Evolutionary conservation across 2,888 invertebrate genomes (phyloP).

Genomic region (Synanthedon tipuliformis): DNA sequence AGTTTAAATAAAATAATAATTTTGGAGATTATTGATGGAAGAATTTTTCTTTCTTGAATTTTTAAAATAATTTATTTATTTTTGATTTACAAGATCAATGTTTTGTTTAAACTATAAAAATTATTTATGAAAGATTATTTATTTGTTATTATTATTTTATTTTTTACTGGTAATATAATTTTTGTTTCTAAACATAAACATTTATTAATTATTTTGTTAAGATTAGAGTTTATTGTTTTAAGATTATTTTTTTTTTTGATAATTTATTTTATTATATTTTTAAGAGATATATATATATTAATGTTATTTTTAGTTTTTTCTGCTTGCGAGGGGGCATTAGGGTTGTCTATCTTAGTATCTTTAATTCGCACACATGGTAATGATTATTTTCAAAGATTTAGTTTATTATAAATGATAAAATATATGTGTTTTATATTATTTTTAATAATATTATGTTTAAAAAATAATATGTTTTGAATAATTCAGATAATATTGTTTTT

Average conservation of each 20-base stretch:
- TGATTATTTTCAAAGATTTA: slow-evolving; percentile 74
- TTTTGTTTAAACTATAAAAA: slow-evolving; percentile 76
- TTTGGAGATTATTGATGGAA: slow-evolving; percentile 76
- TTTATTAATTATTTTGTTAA: slow-evolving; percentile 71
- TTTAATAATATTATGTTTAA: slow-evolving; percentile 64
- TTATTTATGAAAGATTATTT: slow-evolving; percentile 59
- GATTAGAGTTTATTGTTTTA: slow-evolving; percentile 72
- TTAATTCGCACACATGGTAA: slow-evolving; percentile 73
- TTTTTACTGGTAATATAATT: slow-evolving; percentile 59
- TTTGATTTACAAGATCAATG: slow-evolving; percentile 78
- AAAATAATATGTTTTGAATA: slow-evolving; percentile 62
- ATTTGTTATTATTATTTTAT: slow-evolving; percentile 53
- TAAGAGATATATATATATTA: slow-evolving; percentile 66
- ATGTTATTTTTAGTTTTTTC: slow-evolving; percentile 73
- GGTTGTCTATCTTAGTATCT: slow-evolving; percentile 71
- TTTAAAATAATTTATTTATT: slow-evolving; percentile 69
- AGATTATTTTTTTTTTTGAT: slow-evolving; percentile 64
- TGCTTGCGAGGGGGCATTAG: slow-evolving; percentile 75
- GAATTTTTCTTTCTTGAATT: slow-evolving; percentile 68
- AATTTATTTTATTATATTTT: slow-evolving; percentile 50
- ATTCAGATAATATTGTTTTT: slow-evolving; percentile 64
- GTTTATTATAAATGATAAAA: slow-evolving; percentile 70
- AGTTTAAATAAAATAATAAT: slow-evolving; percentile 77
- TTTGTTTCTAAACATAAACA: slow-evolving; percentile 70
- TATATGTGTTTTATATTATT: slow-evolving; percentile 57